phyloP scores from a whole-genome alignment of 1,140 invertebrate genomes.

The Calliopsis andreniformis region DNA sequence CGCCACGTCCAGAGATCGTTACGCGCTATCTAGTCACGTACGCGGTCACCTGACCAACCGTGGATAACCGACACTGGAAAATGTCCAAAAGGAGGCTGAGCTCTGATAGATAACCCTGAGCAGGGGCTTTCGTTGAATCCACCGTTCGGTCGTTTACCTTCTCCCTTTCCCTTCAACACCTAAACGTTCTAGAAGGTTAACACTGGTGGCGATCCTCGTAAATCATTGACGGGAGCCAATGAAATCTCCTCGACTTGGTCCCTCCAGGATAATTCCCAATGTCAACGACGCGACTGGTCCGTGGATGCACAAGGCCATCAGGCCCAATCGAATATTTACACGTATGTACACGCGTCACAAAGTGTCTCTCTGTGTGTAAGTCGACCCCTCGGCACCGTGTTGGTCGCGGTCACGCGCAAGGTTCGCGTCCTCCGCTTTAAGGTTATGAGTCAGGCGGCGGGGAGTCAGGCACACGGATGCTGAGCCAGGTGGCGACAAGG shows the following conservation, averaged over 20 bases:
- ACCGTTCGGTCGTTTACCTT: neutral
- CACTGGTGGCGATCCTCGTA: neutral
- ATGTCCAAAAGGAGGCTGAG: neutral
- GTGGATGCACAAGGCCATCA: neutral
- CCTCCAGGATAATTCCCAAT: neutral
- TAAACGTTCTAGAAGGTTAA: too few species aligned
- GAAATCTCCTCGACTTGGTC: neutral
- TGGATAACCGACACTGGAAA: neutral
- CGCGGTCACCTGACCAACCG: neutral
- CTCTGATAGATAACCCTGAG: neutral
- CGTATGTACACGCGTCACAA: neutral
- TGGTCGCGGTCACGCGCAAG: slow-evolving; percentile 20
- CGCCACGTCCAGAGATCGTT: neutral
- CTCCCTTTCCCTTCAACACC: too few species aligned
- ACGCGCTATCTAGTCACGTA: neutral
- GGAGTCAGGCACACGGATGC: neutral
- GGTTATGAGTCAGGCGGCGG: slow-evolving; percentile 13
- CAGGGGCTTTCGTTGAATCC: neutral
- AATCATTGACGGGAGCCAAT: neutral
- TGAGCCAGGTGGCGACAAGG: neutral
- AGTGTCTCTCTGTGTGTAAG: slow-evolving; percentile 14
- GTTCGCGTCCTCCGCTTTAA: slow-evolving; percentile 19
- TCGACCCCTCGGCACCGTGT: neutral
- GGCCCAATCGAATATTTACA: slow-evolving; percentile 1
- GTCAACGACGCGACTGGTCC: slow-evolving; percentile 1